phyloP scores from a whole-genome alignment of 2,888 invertebrate species.

The Flabesymbios commensalis region DNA sequence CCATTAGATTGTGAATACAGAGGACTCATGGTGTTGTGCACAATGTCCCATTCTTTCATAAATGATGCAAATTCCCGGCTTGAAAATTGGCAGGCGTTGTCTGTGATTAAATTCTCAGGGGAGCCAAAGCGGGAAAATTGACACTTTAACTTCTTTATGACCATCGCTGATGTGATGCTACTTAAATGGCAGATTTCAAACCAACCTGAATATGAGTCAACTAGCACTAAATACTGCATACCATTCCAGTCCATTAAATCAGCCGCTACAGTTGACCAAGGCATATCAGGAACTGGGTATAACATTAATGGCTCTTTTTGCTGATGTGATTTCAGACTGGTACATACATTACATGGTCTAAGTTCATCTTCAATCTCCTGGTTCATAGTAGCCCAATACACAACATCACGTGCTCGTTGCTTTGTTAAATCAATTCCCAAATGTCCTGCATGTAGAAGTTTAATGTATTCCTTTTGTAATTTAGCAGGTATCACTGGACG shows the following conservation, averaged over 20 bases:
- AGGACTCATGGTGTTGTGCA: neutral
- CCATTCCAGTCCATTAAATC: neutral
- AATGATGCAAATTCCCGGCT: neutral
- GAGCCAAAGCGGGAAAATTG: neutral
- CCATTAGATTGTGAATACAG: neutral
- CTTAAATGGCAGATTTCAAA: neutral
- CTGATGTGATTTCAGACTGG: too few species aligned
- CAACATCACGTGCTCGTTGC: neutral
- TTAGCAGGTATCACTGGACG: neutral
- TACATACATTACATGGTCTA: too few species aligned
- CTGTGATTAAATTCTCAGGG: neutral
- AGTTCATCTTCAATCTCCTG: neutral
- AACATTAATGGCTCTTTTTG: neutral
- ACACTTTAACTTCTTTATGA: conserved; percentile 12
- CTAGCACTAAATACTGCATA: neutral
- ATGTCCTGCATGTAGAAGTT: neutral
- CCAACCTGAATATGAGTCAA: neutral
- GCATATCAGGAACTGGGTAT: neutral
- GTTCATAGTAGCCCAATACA: conserved; percentile 1
- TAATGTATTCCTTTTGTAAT: neutral
- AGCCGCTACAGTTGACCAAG: neutral
- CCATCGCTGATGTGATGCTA: conserved; percentile 1
- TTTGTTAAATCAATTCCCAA: neutral
- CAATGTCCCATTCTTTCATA: neutral
- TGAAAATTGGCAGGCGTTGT: neutral